Base-by-base conservation (phyloP, 1,140 invertebrate genomes). In the Trichomalopsis sarcophagae region DNA sequence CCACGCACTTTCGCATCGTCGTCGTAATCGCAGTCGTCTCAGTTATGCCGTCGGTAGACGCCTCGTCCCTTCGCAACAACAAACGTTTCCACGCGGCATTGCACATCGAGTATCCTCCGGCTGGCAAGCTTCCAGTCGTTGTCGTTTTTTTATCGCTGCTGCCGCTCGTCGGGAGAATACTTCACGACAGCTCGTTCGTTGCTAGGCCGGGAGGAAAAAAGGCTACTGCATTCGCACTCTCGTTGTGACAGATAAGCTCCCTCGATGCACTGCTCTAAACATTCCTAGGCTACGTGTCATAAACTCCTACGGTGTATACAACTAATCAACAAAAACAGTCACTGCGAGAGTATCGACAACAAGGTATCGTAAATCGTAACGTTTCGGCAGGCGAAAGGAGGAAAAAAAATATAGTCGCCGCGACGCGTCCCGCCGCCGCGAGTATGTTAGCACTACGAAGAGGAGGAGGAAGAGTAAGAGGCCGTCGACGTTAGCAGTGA, bases 51-150 rank as follows among this genome's bases (percentile, higher is more conserved):
- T 62, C 55, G 55, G 17, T 62, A n/a, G 1, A 62, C 3, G 33
- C 55, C 55, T 62, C 55, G 55, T 62, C 17, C 17, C 55, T 62
- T 13, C 50, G 30, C 44, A 2, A 47, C 11, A 44, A 77, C 44
- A 36, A 50, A 77, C 75, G 27, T 21, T 36, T 21, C 55, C 11
- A 50, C 17, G 30, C 50, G 11, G 27, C 27, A 27, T 62, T 77
- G 69, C 23, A 62, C 82, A 68, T 77, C n/a, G 0, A 62, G 74
- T 68, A 68, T 83, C 13, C 4, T 47, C 9, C 55, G 55, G 30
- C 62, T 82, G 81, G 71, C 81, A 40, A 75, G 47, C n/a, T 62
- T 75, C 69, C 71, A 75, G 81, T 75, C 68, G 71, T 82, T 47
- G 44, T 69, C 21, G 40, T 36, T 44, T 11, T 27, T 79, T 79